These are phyloP conservation scores for Auanema sp. DNA, from an alignment of 2,888 invertebrate genomes.

Conservation along the genomic window DNA sequence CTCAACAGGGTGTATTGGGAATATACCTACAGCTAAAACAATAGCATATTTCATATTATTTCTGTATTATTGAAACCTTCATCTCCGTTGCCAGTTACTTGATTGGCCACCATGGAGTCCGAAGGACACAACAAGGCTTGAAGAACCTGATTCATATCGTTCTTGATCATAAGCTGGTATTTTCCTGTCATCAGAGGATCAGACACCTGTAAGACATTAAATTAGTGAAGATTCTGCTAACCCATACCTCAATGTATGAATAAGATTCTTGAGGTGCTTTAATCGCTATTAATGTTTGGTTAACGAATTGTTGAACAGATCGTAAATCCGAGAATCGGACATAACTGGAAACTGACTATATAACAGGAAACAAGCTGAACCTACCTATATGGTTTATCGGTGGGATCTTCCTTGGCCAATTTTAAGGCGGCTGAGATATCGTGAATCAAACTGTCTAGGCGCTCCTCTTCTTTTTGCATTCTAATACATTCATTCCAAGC, in stretches of 20 bases:
- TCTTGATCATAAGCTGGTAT: slow-evolving; percentile 24
- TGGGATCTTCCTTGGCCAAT: slow-evolving; percentile 52
- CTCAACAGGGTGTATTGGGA: too few species aligned
- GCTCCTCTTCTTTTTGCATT: slow-evolving; percentile 32
- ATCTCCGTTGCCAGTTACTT: not conserved
- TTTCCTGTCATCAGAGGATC: slow-evolving; percentile 22
- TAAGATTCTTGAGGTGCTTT: slow-evolving; percentile 46
- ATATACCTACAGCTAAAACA: too few species aligned
- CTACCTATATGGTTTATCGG: slow-evolving; percentile 51
- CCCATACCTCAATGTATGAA: slow-evolving; percentile 15
- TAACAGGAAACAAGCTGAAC: too few species aligned
- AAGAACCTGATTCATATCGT: slow-evolving; percentile 7
- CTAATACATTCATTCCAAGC: slow-evolving; percentile 28
- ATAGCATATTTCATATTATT: slow-evolving; percentile 6
- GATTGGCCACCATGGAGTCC: not conserved
- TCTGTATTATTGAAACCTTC: not conserved
- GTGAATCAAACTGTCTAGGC: slow-evolving; percentile 43
- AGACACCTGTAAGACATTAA: slow-evolving; percentile 21
- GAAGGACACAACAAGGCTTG: slow-evolving; percentile 20
- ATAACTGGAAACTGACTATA: slow-evolving; percentile 37
- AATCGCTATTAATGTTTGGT: slow-evolving; percentile 48
- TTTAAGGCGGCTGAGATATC: slow-evolving; percentile 36
- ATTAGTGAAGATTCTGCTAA: slow-evolving; percentile 4
- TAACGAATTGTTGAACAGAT: slow-evolving; percentile 26
- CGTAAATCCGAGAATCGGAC: slow-evolving; percentile 48